Base-by-base conservation (phyloP, 2,797 vertebrate genomes). In the Notoglanidium macrostoma region DNA sequence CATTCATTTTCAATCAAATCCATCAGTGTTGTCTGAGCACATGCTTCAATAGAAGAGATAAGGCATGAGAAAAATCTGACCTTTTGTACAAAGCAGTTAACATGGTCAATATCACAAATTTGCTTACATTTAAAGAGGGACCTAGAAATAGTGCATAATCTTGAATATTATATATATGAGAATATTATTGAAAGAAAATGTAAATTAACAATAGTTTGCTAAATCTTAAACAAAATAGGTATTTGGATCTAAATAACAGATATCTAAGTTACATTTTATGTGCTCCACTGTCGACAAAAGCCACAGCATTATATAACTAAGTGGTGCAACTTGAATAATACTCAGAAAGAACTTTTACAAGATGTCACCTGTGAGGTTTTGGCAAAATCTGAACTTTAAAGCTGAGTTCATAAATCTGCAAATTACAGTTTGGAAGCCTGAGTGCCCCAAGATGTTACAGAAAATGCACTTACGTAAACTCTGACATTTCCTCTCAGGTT, bases 401-500 rank as follows among this genome's bases (percentile, higher is more conserved):
- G 61, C 49, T 78, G 70, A 87, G 70, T 51, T 59, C 4, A 40
- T 70, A 63, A 79, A 79, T 63, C 65, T 73, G 78, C 54, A 85
- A 85, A 85, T 85, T 72, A 85, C 65, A 88, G 65, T 70, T 84
- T 57, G 51, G 61, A 80, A 35, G 54, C 19, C 82, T 49, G 3
- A 0, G 9, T 63, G 55, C 78, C 32, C 35, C 67, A 59, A 70
- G 72, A 80, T 29, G 74, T 85, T 67, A 85, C 21, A 26, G 55
- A 80, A 88, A 81, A 85, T 54, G 29, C 63, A 72, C 63, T 88
- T 80, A 81, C 15, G 32, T 54, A 80, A 86, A 80, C 55, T 29
- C 35, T 73, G 76, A 65, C 59, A 86, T 86, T 76, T 86, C 81
- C 77, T 63, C 65, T 44, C n/a, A 57, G 46, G 32, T 55, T 55